phyloP scores from a whole-genome alignment of 2,113 vertebrate genomes.

The Eudorcas thomsonii region DNA sequence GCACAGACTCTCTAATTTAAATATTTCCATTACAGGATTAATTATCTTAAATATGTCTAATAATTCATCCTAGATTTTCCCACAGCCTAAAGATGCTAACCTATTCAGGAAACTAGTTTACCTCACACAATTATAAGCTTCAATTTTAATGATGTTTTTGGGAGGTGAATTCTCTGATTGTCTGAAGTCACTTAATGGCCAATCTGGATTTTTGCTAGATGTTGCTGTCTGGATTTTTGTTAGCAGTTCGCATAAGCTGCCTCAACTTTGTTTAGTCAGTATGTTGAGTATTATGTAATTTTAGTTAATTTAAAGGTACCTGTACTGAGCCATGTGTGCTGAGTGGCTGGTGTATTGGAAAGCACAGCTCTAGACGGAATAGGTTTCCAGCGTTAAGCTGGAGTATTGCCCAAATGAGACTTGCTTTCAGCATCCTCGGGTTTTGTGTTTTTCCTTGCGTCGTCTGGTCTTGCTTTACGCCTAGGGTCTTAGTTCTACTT shows the following conservation, averaged over 20 bases:
- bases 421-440: accelerated
- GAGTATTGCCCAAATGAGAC: background rate
- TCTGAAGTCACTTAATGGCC: background rate
- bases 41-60: background rate
- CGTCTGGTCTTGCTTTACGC: background rate
- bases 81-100: background rate
- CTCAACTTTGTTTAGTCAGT: background rate
- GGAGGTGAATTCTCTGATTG: background rate
- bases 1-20: background rate
- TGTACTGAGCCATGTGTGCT: accelerated
- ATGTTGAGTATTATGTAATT: background rate
- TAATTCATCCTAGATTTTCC: background rate
- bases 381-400: background rate
- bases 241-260: background rate
- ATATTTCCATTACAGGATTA: background rate
- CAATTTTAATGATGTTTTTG: background rate
- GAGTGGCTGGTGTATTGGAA: background rate
- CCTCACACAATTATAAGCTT: background rate
- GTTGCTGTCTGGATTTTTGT: background rate
- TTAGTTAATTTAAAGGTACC: background rate
- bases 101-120: background rate
- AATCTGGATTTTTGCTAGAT: no score
- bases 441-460: background rate
- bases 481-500: background rate
- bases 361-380: background rate